phyloP scores from a whole-genome alignment of 2,797 vertebrate species.

The Acropternis orthonyx region DNA sequence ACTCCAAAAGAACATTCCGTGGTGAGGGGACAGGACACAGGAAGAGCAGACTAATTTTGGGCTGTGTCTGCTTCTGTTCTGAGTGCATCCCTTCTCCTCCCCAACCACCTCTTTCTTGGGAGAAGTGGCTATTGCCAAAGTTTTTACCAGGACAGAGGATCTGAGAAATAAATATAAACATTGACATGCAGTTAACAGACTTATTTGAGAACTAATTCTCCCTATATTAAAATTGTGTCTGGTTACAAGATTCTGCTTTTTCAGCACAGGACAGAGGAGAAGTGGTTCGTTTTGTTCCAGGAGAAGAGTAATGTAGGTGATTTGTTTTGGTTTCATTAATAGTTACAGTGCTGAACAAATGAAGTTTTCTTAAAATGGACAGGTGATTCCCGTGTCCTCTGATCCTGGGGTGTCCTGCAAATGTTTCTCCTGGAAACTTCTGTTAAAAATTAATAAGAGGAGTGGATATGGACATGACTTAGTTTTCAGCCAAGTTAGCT shows the following conservation, averaged over 20 bases:
- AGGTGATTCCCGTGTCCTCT: not conserved
- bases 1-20: not conserved
- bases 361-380: not conserved
- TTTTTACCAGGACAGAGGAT: not conserved
- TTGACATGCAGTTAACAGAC: not conserved
- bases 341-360: not conserved
- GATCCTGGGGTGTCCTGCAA: not conserved
- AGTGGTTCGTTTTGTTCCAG: not conserved
- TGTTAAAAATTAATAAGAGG: not conserved
- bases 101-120: not conserved
- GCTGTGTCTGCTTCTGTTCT: not conserved
- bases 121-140: not conserved
- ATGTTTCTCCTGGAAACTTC: not conserved
- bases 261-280: not conserved
- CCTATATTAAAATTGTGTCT: accelerated
- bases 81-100: not conserved
- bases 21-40: accelerated
- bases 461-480: accelerated
- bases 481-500: not conserved
- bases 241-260: not conserved
- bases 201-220: not conserved
- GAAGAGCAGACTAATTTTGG: not conserved
- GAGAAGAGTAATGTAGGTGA: not conserved
- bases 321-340: not conserved
- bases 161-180: not conserved